Evolutionary conservation across 2,888 invertebrate species (phyloP), one percentile per base, ranked within the genome.

Genomic region (Drosophila merina): DNA sequence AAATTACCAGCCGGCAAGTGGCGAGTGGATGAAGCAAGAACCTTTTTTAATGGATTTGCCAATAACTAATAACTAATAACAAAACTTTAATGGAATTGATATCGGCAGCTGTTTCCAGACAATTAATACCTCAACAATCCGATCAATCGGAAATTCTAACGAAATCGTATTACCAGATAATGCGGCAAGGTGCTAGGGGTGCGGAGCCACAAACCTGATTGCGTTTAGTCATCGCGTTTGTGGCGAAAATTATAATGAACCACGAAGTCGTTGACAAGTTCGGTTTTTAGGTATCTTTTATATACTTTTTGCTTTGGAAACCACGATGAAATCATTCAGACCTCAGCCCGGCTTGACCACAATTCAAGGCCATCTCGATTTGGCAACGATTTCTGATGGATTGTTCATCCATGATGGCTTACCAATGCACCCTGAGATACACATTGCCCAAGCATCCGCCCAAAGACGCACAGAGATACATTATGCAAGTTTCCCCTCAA

Each of bases 221-320:
- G 38, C 66, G 62, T 57, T 81, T 68, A 77, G 82, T 82, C 87
- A 86, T 84, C 81, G 66, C 66, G 48, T 57, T 78, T 74, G 87
- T 70, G 81, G 74, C 78, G 59, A 84, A 81, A 81, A 84, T 81
- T 74, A 70, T 86, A 84, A 81, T 81, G 82, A 77, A 81, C 77
- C 47, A 42, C 60, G 25, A 44, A 68, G 50, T 58, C 55, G 74
- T 49, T 58, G 82, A 70, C 79, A 68, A 70, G 67, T 75, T 84
- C 55, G 42, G 30, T 40, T 45, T 51, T 42, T 59, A 8, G n/a
- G 14, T 20, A 31, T 20, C 25, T 12, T 28, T 44, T 30, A 8
- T 42, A 49, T 7, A 8, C 5, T 40, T 58, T 31, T 38, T 20
- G 28, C n/a, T 50, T 55, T 7, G 36, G 14, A 48, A 40, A 12